phyloP scores from a whole-genome alignment of 2,113 vertebrate genomes.

The Butorides virescens region DNA sequence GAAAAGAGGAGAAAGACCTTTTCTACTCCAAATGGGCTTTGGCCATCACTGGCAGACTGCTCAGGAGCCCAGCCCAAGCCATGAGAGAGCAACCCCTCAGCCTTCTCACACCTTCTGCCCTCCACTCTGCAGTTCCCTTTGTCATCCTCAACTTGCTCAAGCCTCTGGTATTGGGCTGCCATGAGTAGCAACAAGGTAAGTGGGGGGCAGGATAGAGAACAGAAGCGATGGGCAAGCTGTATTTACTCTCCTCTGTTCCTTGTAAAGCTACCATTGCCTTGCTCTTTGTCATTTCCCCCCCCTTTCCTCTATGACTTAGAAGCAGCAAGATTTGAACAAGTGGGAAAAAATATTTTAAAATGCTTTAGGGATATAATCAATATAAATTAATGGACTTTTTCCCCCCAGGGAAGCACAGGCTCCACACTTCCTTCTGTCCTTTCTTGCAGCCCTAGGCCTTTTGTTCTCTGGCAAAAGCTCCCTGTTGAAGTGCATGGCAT shows the following conservation, averaged over 20 bases:
- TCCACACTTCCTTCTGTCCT: slow-evolving; percentile 34
- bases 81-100: background rate
- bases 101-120: background rate
- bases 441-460: slow-evolving; percentile 29
- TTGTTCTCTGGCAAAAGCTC: slow-evolving; percentile 46
- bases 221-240: background rate
- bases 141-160: background rate
- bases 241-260: background rate
- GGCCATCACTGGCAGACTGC: background rate
- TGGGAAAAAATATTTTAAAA: background rate
- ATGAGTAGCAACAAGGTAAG: background rate
- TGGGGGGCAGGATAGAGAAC: background rate
- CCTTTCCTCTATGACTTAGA: background rate
- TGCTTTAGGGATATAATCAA: background rate
- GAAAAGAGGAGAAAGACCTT: background rate
- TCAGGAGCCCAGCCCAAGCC: background rate
- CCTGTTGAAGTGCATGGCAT: slow-evolving; percentile 47
- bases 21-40: background rate
- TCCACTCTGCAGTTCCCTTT: background rate
- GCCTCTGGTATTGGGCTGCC: background rate
- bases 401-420: background rate
- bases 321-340: background rate
- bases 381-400: slow-evolving; percentile 12
- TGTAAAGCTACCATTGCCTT: background rate
- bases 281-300: background rate